phyloP scores from a whole-genome alignment of 2,888 invertebrate species.

The Phlogophora meticulosa region DNA sequence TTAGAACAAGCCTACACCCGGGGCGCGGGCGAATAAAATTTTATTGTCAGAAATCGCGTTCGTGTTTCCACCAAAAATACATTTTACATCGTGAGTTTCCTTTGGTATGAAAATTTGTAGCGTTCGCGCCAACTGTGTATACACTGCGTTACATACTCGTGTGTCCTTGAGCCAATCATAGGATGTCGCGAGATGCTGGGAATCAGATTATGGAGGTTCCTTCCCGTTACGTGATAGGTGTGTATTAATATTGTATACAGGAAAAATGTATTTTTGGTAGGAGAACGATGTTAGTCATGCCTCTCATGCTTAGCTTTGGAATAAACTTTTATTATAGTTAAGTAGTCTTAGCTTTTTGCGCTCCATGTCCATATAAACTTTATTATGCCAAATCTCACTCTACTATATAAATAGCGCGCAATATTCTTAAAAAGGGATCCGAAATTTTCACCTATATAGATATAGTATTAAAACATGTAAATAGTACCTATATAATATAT shows the following conservation, averaged over 20 bases:
- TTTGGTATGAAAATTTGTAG: slow-evolving; percentile 75
- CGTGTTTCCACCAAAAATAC: slow-evolving; percentile 70
- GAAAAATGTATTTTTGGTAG: slow-evolving; percentile 23
- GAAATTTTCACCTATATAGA: too few relatives aligned
- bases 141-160: slow-evolving; percentile 44
- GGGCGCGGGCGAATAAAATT: slow-evolving; percentile 72
- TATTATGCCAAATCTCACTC: too few relatives aligned
- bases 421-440: too few relatives aligned
- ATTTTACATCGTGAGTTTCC: slow-evolving; percentile 69
- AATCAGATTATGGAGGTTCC: slow-evolving; percentile 63
- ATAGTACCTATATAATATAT: too few relatives aligned
- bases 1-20: slow-evolving; percentile 64
- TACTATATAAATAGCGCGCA: too few relatives aligned
- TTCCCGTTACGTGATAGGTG: slow-evolving; percentile 63
- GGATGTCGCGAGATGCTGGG: slow-evolving; percentile 47
- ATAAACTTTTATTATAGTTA: background rate
- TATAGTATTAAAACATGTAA: too few relatives aligned
- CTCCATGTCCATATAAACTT: too few relatives aligned
- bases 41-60: slow-evolving; percentile 72
- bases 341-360: too few relatives aligned
- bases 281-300: background rate
- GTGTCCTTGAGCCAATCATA: slow-evolving; percentile 61
- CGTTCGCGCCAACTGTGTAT: slow-evolving; percentile 53
- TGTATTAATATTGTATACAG: slow-evolving; percentile 49
- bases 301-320: background rate